Evolutionary conservation across 1,140 invertebrate species (phyloP), one percentile per base, ranked within the genome.

Genomic region (Euwallacea similis): DNA sequence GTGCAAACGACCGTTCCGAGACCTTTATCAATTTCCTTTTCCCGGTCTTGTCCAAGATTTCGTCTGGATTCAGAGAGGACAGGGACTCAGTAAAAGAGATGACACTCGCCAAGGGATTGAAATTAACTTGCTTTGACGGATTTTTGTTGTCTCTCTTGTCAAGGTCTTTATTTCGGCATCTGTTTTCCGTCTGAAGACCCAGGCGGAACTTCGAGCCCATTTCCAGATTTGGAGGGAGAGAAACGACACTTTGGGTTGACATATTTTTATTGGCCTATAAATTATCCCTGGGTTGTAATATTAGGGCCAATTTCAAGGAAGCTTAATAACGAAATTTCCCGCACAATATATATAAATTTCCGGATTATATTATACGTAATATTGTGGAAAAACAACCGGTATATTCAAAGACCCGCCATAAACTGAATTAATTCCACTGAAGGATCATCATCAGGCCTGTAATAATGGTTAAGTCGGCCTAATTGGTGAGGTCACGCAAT

Each of bases 221-320:
- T 72, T 77, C 72, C 54, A 79, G 62, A 58, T 75, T 72, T 9
- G 75, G 74, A 43, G 77, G 77, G 54, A 78, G 62, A 0, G 78
- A 79, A 53, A 78, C 72, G 65, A 79, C 66, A 64, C 78, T 79
- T 65, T 77, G 76, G 43, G 73, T 74, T 9, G 78, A 79, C 78
- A 79, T 79, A 42, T 68, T 66, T 43, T 42, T 13, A 33, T 33
- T 33, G 21, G 21, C 21, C 21, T 33, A 33, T 33, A 33, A 33
- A 33, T 33, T 33, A 33, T 33, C 21, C 21, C 21, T 33, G 21
- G 21, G 21, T 2, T 33, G 21, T 33, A 33, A 33, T 33, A 33
- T 33, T 33, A 33, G 4, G 21, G 21, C 21, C 21, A 33, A 33
- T 33, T 33, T 33, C 21, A 33, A 33, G 21, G 21, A 33, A 33